phyloP scores from a whole-genome alignment of 35 echinoderm and acorn worm genomes.

The Apostichopus japonicus region DNA sequence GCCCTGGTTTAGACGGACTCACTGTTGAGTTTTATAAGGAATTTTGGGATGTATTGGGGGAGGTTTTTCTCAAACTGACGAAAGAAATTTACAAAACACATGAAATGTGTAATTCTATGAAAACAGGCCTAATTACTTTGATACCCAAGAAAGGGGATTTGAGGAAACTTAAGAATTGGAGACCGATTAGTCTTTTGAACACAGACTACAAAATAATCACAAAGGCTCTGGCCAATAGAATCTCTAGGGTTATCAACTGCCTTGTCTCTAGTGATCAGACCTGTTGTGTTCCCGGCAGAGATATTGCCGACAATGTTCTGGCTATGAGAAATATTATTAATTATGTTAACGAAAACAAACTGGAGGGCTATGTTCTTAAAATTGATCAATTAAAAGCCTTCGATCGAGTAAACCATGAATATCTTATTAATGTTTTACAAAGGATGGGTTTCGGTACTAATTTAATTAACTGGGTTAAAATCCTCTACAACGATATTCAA shows the following conservation, averaged over 20 bases:
- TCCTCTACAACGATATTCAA: constrained; percentile 14
- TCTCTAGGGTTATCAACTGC: constrained; percentile 44
- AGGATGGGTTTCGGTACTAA: constrained; percentile 59
- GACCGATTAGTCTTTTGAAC: constrained; percentile 55
- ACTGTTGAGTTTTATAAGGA: constrained; percentile 38
- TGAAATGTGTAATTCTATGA: constrained; percentile 28
- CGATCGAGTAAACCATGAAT: constrained; percentile 56
- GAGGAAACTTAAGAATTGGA: constrained; percentile 28
- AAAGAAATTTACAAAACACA: neutral
- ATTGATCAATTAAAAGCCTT: constrained; percentile 74
- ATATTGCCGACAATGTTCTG: constrained; percentile 64
- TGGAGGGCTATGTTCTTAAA: constrained; percentile 17
- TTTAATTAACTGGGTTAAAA: constrained; percentile 57
- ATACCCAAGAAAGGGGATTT: constrained; percentile 30
- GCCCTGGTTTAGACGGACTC: constrained; percentile 47
- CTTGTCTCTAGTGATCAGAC: constrained; percentile 67
- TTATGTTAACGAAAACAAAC: constrained; percentile 17
- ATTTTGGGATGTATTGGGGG: constrained; percentile 37
- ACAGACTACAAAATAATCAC: constrained; percentile 55
- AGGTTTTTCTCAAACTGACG: constrained; percentile 13
- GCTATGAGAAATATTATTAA: constrained; percentile 55
- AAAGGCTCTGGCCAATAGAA: constrained; percentile 32
- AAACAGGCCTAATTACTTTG: neutral
- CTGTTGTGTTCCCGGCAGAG: constrained; percentile 63
- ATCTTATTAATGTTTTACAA: constrained; percentile 39